Base-by-base conservation (phyloP, 2,113 vertebrate species). In the Xerus inauris region DNA sequence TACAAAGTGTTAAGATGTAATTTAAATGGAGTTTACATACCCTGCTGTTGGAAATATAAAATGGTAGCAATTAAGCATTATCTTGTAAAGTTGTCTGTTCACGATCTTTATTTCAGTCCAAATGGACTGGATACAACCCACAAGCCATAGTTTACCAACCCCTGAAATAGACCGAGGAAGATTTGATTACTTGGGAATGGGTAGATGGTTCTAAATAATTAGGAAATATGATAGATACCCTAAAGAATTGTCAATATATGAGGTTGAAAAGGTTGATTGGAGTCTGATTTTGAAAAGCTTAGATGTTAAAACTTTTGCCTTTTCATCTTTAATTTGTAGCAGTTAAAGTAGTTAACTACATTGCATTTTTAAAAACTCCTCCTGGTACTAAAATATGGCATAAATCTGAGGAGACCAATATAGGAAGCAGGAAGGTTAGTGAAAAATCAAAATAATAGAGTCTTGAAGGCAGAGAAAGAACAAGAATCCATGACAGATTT, bases 301-400 rank as follows among this genome's bases (percentile, higher is more conserved):
- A 6, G 20, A 38, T 91, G 40, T 82, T n/a, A 42, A 62, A 79
- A 89, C 49, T 89, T 92, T 82, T 90, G 32, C 17, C 47, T 81
- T 86, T 82, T 96, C n/a, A 20, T 94, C 32, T 90, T 96, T 47
- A 59, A 83, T 69, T 62, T 91, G 57, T 95, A 96, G 19, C 54
- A 47, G 5, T 83, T 75, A 69, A 88, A 87, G 54, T 11, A 79
- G 8, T 76, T 83, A 65, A 85, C 94, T 87, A 93, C 35, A 62
- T 79, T 93, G 32, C 86, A 24, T 93, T 91, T 96, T 85, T 88
- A 89, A 88, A 95, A 89, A 49, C 40, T 88, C 73, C 79, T 85
- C 49, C 26, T 71, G 19, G 4, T 76, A 62, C 19, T 20, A 65
- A 13, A 79, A 73, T 72, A 24, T 17, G 79, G 26, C 30, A 45